These are phyloP conservation scores for Saccostrea glomerata DNA, from an alignment of 1,140 invertebrate genomes.

Conservation along the genomic window DNA sequence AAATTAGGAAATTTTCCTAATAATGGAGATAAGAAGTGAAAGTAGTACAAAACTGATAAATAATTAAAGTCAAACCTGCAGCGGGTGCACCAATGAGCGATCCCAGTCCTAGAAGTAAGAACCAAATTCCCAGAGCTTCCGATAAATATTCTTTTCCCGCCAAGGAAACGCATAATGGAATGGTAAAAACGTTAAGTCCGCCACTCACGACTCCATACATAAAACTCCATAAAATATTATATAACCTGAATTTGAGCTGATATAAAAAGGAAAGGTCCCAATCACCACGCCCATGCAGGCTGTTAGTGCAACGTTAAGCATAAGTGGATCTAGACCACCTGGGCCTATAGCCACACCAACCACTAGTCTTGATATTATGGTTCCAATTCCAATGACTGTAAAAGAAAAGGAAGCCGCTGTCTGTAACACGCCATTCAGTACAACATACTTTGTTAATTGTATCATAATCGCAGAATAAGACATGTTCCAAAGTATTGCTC, in stretches of 20 bases:
- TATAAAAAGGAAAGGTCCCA: slow-evolving; percentile 51
- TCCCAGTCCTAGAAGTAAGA: slow-evolving; percentile 42
- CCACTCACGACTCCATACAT: slow-evolving; percentile 54
- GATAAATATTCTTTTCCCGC: slow-evolving; percentile 40
- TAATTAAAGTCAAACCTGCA: slow-evolving; percentile 32
- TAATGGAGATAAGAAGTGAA: too few species aligned
- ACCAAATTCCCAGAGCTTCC: slow-evolving; percentile 33
- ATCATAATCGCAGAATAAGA: slow-evolving; percentile 50
- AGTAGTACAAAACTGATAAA: too few species aligned
- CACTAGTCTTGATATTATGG: slow-evolving; percentile 47
- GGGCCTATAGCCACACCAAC: slow-evolving; percentile 50
- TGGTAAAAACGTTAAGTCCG: slow-evolving; percentile 13
- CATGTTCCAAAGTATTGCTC: slow-evolving; percentile 46
- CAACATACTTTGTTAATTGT: slow-evolving; percentile 52
- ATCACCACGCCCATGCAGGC: slow-evolving; percentile 47
- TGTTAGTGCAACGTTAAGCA: slow-evolving; percentile 53
- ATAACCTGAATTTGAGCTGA: slow-evolving; percentile 36
- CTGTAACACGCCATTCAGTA: slow-evolving; percentile 35
- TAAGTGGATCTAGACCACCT: slow-evolving; percentile 46
- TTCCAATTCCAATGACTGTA: slow-evolving; percentile 51
- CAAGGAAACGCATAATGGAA: slow-evolving; percentile 19
- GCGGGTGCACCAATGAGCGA: slow-evolving; percentile 46
- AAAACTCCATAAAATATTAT: slow-evolving; percentile 48
- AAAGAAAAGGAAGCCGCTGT: slow-evolving; percentile 54
- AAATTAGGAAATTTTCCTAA: too few species aligned